Evolutionary conservation across 2,888 invertebrate species (phyloP).

Genomic region (Rhagonycha lutea): DNA sequence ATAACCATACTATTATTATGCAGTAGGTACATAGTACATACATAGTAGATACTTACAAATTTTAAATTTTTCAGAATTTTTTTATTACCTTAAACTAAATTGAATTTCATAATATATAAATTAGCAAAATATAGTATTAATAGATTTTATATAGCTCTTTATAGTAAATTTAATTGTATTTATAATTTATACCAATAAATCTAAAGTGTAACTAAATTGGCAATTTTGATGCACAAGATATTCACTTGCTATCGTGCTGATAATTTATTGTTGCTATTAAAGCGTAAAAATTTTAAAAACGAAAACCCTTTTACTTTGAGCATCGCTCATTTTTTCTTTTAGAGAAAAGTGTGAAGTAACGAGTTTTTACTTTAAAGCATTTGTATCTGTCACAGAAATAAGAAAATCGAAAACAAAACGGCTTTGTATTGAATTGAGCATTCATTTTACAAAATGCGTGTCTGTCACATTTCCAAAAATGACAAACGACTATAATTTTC

Average conservation of each 20-base stretch:
- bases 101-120: too few species aligned
- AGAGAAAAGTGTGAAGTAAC: constrained; percentile 5
- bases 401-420: constrained; percentile 37
- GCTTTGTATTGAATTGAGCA: constrained; percentile 41
- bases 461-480: constrained; percentile 40
- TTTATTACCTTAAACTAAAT: too few species aligned
- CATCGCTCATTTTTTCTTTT: background rate
- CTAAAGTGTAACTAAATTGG: background rate
- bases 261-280: background rate
- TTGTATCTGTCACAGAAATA: constrained; percentile 34
- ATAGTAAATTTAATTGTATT: background rate
- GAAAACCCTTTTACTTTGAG: background rate
- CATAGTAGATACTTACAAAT: too few species aligned
- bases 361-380: constrained; percentile 16
- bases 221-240: background rate
- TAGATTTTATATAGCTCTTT: too few species aligned
- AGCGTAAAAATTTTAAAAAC: background rate
- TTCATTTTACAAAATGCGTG: constrained; percentile 37
- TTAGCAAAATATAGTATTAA: too few species aligned
- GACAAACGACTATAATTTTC: constrained; percentile 40
- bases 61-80: too few species aligned
- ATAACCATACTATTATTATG: background rate
- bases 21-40: background rate
- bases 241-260: background rate
- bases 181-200: background rate